phyloP scores from a whole-genome alignment of 2,888 invertebrate genomes.

The Metacarcinus magister region DNA sequence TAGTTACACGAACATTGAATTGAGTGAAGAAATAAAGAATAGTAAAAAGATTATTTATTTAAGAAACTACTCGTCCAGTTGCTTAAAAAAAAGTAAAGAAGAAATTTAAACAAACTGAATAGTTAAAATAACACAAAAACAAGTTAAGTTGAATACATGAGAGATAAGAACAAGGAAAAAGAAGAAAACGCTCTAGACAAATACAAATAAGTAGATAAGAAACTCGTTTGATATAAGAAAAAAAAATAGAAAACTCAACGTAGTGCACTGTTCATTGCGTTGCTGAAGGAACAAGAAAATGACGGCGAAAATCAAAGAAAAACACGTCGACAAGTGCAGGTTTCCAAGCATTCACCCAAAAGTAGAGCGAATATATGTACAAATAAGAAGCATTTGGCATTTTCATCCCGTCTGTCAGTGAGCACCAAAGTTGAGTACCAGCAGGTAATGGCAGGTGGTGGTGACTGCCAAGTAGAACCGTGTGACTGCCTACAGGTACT shows the following conservation, averaged over 20 bases:
- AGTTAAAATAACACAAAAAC: background rate
- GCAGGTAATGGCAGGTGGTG: background rate
- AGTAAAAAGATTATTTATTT: background rate
- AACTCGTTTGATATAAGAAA: background rate
- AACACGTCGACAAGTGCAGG: background rate
- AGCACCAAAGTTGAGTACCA: background rate
- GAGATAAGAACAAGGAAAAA: background rate
- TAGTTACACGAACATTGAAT: background rate
- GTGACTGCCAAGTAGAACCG: background rate
- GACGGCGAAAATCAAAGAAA: background rate
- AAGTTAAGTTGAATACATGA: background rate
- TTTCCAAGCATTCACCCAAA: background rate
- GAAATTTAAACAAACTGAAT: background rate
- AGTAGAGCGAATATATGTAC: background rate
- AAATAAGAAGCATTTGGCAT: background rate
- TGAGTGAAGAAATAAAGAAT: background rate
- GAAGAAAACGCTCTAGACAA: background rate
- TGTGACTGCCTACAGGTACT: conserved; percentile 33
- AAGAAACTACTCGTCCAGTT: background rate
- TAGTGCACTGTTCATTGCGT: background rate
- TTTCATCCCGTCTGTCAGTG: background rate
- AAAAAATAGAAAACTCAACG: background rate
- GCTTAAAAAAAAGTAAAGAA: background rate
- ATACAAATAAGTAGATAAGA: background rate
- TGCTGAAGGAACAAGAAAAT: background rate